These are phyloP conservation scores for Reticulitermes lucifugus DNA, from an alignment of 2,888 invertebrate species.

Conservation along the genomic window DNA sequence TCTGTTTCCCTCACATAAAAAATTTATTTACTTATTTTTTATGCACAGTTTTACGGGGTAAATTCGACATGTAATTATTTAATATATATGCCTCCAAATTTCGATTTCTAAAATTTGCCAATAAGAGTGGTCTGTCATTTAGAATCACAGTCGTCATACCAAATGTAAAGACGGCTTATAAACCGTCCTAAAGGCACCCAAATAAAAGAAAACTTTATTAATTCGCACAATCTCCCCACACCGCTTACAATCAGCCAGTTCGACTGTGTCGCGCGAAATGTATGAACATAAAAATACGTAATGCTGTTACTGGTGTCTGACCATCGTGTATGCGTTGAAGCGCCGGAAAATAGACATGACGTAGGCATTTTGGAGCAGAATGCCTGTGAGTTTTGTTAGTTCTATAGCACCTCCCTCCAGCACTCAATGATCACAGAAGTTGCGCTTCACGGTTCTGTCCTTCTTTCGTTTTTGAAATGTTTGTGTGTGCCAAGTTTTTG, in stretches of 20 bases:
- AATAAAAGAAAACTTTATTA: no score
- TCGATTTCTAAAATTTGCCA: no score
- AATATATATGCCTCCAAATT: no score
- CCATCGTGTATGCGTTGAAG: not conserved
- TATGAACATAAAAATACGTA: not conserved
- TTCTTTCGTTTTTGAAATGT: not conserved
- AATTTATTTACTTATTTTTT: no score
- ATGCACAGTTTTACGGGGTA: no score
- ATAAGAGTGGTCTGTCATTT: no score
- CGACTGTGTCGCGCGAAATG: not conserved
- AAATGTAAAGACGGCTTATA: no score
- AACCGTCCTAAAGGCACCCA: no score
- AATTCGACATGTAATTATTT: no score
- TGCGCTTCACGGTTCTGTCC: not conserved
- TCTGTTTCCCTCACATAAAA: no score
- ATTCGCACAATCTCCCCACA: not conserved
- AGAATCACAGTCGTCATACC: no score
- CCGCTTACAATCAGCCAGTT: not conserved
- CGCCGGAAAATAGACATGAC: conserved; percentile 9
- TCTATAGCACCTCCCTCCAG: not conserved
- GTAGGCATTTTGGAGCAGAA: not conserved
- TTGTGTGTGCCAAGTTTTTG: not conserved
- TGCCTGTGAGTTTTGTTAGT: not conserved
- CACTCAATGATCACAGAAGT: conserved; percentile 18
- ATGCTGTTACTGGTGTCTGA: conserved; percentile 5